phyloP scores from a whole-genome alignment of 2,797 vertebrate species.

The Pantherophis vulpinus region DNA sequence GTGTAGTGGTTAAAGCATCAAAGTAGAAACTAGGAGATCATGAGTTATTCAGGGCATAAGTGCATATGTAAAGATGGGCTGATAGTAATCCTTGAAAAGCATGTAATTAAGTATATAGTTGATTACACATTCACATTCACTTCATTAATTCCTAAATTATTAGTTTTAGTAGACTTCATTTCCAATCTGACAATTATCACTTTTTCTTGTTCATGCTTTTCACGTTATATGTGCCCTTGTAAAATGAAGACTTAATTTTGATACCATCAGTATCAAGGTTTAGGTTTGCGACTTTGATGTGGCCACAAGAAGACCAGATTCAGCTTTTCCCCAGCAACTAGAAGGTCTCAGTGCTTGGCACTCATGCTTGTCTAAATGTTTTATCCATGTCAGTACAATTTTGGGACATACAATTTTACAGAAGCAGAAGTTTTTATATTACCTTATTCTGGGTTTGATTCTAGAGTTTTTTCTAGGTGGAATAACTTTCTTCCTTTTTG shows the following conservation, averaged over 20 bases:
- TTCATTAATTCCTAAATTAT: too few relatives aligned
- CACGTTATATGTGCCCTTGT: too few relatives aligned
- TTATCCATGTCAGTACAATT: not conserved
- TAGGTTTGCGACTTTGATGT: too few relatives aligned
- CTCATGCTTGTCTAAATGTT: not conserved
- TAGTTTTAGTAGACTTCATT: too few relatives aligned
- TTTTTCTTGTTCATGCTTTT: too few relatives aligned
- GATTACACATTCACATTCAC: not conserved
- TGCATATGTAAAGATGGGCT: not conserved
- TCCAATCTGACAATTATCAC: too few relatives aligned
- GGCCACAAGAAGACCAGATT: too few relatives aligned
- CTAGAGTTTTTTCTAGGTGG: not conserved
- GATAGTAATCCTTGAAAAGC: not conserved
- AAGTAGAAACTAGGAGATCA: not conserved
- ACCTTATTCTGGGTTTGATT: not conserved
- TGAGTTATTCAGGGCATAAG: not conserved
- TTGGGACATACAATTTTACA: not conserved
- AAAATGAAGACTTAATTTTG: too few relatives aligned
- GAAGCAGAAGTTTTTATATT: too few relatives aligned
- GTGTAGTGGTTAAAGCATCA: not conserved
- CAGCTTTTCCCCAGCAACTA: too few relatives aligned
- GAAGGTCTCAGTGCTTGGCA: not conserved
- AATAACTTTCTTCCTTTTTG: not conserved
- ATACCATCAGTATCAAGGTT: too few relatives aligned
- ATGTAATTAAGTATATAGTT: not conserved